Percentiles rank a stretch among this genome's conserved stretches.
Conservation (phyloP, 2,888 invertebrate genomes). For the Rhagonycha lutea region DNA sequence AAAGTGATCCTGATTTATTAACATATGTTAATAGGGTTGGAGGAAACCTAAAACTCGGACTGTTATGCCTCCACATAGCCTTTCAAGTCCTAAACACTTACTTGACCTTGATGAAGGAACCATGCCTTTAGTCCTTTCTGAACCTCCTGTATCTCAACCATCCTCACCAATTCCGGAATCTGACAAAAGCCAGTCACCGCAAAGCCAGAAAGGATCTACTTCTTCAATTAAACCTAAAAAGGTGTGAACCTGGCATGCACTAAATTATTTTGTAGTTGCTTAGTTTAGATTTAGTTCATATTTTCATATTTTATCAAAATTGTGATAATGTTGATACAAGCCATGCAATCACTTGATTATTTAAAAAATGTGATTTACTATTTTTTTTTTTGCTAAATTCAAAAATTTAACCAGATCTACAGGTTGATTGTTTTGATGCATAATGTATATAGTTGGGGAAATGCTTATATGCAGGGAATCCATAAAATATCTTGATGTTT, state of each 20-base stretch:
- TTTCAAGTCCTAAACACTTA: slow-evolving; percentile 61
- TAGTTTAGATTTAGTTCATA: slow-evolving; percentile 18
- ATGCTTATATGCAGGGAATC: too few species aligned
- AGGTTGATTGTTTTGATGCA: too few species aligned
- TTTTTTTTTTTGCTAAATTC: neutral
- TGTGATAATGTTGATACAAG: neutral
- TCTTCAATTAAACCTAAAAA: slow-evolving; percentile 59
- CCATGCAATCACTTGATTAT: neutral
- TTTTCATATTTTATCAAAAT: slow-evolving; percentile 1
- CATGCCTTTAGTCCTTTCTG: slow-evolving; percentile 51
- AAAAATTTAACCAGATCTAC: neutral
- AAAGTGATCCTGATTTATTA: slow-evolving; percentile 33
- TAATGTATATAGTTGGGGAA: too few species aligned
- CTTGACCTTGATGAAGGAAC: slow-evolving; percentile 53
- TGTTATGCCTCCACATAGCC: slow-evolving; percentile 68
- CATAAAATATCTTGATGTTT: too few species aligned
- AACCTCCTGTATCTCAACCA: slow-evolving; percentile 54
- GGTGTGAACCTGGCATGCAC: slow-evolving; percentile 53
- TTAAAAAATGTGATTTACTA: neutral
- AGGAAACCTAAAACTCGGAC: slow-evolving; percentile 79
- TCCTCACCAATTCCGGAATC: slow-evolving; percentile 57
- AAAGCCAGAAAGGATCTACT: slow-evolving; percentile 59
- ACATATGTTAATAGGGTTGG: slow-evolving; percentile 66
- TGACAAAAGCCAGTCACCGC: slow-evolving; percentile 58
- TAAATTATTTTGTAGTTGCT: slow-evolving; percentile 22